Base-by-base conservation (phyloP, 92 coral and sea anemone genomes). In the Phymanthus crucifer region DNA sequence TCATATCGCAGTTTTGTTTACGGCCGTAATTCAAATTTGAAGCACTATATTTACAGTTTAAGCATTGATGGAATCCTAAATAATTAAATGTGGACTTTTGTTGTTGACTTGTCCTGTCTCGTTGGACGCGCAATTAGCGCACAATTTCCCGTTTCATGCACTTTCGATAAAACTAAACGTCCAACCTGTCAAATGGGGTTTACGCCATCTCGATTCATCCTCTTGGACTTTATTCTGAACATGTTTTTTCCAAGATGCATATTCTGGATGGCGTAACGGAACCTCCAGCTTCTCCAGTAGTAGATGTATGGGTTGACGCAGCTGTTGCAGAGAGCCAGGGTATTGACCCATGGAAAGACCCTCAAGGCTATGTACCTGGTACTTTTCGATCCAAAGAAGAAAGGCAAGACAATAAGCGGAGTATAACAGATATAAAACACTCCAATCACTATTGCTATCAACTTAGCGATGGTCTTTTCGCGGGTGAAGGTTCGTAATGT, bases 301-400 rank as follows among this genome's bases (percentile, higher is more conserved):
- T 92, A 92, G 18, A 92, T 73, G 70, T 92, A 92, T 9, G 97
- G 97, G 65, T 92, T 92, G 10, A 87, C 36, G 4, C 87, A 75
- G 18, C 93, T 89, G 82, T 90, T 85, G 40, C 91, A 89, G 26
- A 92, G 74, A 12, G 97, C 97, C 10, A 92, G 37, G 3, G 97
- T 89, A 70, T 92, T 92, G 1, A 86, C 86, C 97, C 93, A 92
- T 0, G 93, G 97, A 54, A 92, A 92, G 1, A 85, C 90, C 78
- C 88, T 79, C 70, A 75, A 46, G 1, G 89, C 93, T 18, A 70
- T 84, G 12, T 80, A 24, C 2, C 86, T 71, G 33, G 79, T 58
- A 31, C 71, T 73, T 6, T 76, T 77, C 36, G 87, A 40, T 16
- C 64, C 79, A 32, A 66, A 70, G 66, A 89, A 86, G 78, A 92